Evolutionary conservation across 2,888 invertebrate genomes (phyloP), one percentile per base, ranked within the genome.

Genomic region (Hetaerina titia): DNA sequence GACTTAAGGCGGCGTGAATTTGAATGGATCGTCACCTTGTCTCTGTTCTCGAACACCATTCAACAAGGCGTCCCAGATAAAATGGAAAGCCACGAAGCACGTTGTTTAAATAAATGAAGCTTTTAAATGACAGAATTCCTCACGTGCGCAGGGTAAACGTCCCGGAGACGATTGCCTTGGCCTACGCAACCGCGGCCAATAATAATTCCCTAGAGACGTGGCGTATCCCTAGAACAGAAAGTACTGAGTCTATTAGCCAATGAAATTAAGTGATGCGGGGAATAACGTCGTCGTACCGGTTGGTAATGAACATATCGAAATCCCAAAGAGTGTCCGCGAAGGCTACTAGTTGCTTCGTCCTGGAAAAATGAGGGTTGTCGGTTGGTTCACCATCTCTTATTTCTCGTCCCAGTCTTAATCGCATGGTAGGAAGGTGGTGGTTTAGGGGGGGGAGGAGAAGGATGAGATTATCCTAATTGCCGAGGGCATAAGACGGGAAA

Each of bases 381-480:
- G 7, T 81, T 81, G 25, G 25, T 81, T 31, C 81, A 8, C 81
- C 69, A 9, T n/a, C 15, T 81, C 31, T 31, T 31, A 31, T 81
- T 31, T 31, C 81, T 25, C 13, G 25, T 81, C 81, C n/a, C 81
- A n/a, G 31, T 81, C 81, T 81, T 81, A 81, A 81, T 81, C 81
- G 81, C 25, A 81, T 81, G 81, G 81, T 31, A 22, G 13, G 31
- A 31, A 7, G 81, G 81, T 11, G 11, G 11, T 31, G 13, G 31
- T 25, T 22, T 45, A 69, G 69, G 69, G 69, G n/a, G n/a, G n/a
- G n/a, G 9, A 8, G 31, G 25, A 11, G 81, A 81, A 81, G 81
- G n/a, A 81, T 81, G 81, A 81, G 81, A 81, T 81, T 81, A 81
- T 81, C 81, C 81, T 81, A 81, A 81, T 81, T 81, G 81, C 81